Evolutionary conservation across 2,888 invertebrate species (phyloP).

Genomic region (Yponomeuta evonymella): DNA sequence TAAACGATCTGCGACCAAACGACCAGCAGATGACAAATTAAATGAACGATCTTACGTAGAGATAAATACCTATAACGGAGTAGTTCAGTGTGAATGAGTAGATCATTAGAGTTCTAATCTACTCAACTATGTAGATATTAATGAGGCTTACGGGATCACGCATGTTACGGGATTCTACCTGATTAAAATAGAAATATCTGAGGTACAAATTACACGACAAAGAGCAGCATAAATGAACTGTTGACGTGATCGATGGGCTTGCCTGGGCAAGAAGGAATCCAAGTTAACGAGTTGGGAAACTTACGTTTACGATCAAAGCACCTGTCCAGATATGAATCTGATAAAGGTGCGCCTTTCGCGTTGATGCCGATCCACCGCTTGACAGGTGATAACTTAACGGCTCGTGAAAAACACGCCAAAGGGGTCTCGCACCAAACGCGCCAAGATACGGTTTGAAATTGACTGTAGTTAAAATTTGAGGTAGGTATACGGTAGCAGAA

Average conservation of each 20-base stretch:
- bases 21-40: no score
- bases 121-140: neutral
- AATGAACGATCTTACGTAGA: no score
- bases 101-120: neutral
- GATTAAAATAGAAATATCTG: neutral
- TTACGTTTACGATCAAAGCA: slow-evolving; percentile 4
- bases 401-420: neutral
- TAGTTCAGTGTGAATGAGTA: neutral
- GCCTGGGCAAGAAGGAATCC: neutral
- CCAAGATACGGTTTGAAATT: neutral
- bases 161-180: neutral
- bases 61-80: no score
- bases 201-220: slow-evolving; percentile 1
- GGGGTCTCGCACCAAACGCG: neutral
- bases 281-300: neutral
- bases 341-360: slow-evolving; percentile 3
- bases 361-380: neutral
- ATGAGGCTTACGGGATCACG: neutral
- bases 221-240: slow-evolving; percentile 1
- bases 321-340: neutral
- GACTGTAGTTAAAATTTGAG: neutral
- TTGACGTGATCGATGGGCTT: neutral
- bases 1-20: no score
- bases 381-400: neutral
- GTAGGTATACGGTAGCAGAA: neutral